These are phyloP conservation scores for Dasysyrphus tricinctus DNA, from an alignment of 2,888 invertebrate species.

Conservation along the genomic window DNA sequence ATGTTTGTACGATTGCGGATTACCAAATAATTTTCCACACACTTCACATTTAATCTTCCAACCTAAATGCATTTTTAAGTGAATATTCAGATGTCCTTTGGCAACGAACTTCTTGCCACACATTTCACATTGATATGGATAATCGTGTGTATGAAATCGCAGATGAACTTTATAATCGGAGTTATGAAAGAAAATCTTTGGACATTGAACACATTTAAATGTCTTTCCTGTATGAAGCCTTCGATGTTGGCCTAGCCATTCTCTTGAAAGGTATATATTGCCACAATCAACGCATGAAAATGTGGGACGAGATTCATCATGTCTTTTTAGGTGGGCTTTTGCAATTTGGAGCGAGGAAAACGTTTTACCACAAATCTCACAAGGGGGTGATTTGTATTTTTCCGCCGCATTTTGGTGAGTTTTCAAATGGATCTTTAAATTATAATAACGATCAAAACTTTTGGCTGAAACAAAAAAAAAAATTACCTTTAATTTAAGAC, in stretches of 20 bases:
- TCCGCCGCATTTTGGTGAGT: no score
- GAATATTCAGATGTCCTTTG: constrained; percentile 25
- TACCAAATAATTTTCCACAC: constrained; percentile 39
- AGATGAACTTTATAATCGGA: constrained; percentile 43
- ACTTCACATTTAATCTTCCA: constrained; percentile 46
- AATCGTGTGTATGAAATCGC: constrained; percentile 52
- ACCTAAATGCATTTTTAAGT: constrained; percentile 45
- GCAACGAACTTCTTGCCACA: constrained; percentile 32
- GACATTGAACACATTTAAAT: constrained; percentile 48
- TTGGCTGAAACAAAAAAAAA: no score
- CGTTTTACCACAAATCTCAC: constrained; percentile 31
- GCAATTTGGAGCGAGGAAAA: constrained; percentile 17
- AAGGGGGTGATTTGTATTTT: background rate
- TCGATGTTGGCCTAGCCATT: constrained; percentile 25
- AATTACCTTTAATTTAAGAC: no score
- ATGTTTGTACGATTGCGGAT: constrained; percentile 2
- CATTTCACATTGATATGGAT: constrained; percentile 40
- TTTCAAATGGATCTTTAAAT: no score
- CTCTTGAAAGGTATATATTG: constrained; percentile 71
- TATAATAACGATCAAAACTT: no score
- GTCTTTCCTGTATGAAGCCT: constrained; percentile 38
- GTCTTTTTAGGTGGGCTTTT: constrained; percentile 20
- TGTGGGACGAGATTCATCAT: constrained; percentile 16
- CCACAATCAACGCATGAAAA: constrained; percentile 71
- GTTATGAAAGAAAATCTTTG: constrained; percentile 12